Percentiles rank a stretch among this genome's conserved stretches.
Conservation (phyloP, 2,888 invertebrate genomes). For the Litoditis marina region DNA sequence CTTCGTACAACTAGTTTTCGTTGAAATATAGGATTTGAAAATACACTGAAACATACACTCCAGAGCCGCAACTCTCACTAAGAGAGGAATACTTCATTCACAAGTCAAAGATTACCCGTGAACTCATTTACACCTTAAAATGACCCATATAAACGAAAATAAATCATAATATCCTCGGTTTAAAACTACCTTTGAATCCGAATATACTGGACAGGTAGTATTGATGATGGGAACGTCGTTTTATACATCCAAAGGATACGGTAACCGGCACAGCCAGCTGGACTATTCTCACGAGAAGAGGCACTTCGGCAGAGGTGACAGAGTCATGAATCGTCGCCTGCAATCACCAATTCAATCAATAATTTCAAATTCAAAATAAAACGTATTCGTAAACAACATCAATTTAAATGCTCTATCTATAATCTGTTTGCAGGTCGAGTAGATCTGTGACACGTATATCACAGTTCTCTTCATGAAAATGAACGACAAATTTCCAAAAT, state of each 20-base stretch:
- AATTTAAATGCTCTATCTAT: not conserved
- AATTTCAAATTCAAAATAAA: not conserved
- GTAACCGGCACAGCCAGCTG: constrained; percentile 13
- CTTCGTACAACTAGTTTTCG: no score
- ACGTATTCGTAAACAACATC: not conserved
- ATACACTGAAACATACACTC: no score
- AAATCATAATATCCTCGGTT: not conserved
- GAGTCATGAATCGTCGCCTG: constrained; percentile 7
- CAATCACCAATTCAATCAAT: not conserved
- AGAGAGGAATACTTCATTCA: no score
- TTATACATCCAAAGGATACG: constrained; percentile 20
- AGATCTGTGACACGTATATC: no score
- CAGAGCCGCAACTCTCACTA: no score
- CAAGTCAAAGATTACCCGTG: no score
- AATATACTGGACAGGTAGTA: constrained; percentile 24
- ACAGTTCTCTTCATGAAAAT: no score
- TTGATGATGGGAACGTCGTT: constrained; percentile 10
- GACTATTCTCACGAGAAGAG: constrained; percentile 17
- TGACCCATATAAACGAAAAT: not conserved
- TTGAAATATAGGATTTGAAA: no score
- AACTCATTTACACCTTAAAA: no score
- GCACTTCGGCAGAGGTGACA: constrained; percentile 4
- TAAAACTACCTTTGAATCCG: constrained; percentile 24
- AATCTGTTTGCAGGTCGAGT: no score
- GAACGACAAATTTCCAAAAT: no score